Percentiles rank a stretch among this genome's conserved stretches.
These are phyloP conservation scores for Genyomyrus donnyi DNA, from an alignment of 2,113 vertebrate genomes.

Conservation along the genomic window DNA sequence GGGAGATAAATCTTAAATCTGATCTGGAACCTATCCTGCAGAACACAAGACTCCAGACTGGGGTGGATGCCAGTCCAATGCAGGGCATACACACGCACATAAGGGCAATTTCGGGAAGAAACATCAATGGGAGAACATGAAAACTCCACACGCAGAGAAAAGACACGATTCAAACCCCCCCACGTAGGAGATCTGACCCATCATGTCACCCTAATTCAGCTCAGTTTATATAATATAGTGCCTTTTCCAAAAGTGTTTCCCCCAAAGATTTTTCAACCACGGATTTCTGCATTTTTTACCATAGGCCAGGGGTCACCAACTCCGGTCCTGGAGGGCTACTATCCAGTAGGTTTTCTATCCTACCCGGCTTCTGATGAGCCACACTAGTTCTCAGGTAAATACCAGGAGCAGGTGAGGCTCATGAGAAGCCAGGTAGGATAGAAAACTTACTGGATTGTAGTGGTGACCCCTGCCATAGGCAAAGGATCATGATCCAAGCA, in stretches of 20 bases:
- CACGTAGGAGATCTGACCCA: background rate
- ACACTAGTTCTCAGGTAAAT: too few relatives aligned
- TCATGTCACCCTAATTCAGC: background rate
- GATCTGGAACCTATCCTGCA: background rate
- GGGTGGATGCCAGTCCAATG: background rate
- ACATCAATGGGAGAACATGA: background rate
- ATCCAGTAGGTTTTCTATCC: too few relatives aligned
- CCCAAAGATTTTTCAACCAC: background rate
- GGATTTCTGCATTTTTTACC: background rate
- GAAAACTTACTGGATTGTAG: too few relatives aligned
- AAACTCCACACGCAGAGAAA: background rate
- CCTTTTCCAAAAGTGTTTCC: background rate
- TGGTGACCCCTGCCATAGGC: background rate
- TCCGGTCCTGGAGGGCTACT: too few relatives aligned
- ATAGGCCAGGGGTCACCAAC: background rate
- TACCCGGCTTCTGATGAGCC: too few relatives aligned
- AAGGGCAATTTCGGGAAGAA: background rate
- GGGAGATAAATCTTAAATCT: background rate
- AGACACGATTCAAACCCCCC: background rate
- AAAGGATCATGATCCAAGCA: background rate
- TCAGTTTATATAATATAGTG: background rate
- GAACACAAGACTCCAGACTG: background rate
- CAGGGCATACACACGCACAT: background rate
- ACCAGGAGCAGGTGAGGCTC: too few relatives aligned
- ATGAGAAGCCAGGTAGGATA: too few relatives aligned